Evolutionary conservation across 2,888 invertebrate genomes (phyloP), one percentile per base, ranked within the genome.

Genomic region (Melitaea athalia): DNA sequence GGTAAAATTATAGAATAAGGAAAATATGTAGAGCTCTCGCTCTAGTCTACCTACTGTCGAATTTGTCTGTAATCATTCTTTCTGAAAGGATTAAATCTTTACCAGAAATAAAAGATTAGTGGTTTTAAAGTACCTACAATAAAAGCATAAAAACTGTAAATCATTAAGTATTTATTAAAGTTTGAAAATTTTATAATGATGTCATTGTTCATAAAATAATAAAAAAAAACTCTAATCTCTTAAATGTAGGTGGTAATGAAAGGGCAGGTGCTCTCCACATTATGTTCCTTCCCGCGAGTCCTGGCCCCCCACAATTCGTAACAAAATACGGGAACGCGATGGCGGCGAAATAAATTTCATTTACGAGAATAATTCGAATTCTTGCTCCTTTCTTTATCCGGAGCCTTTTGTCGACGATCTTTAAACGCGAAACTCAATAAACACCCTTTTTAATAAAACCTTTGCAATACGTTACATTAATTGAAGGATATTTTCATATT

Each of bases 291-390:
- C 11, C 55, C 15, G 49, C 45, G 66, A n/a, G 50, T 50, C 47
- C 38, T 24, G 50, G 59, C 47, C 69, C 45, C 62, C 45, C 24
- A 59, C 45, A 59, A 67, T 52, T 66, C 59, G 65, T 55, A 38
- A 52, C 52, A 43, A 60, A 65, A 61, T 61, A 55, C 45, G 33
- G 17, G 50, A 49, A 49, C 50, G 47, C 53, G 55, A 14, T 38
- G 38, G 8, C 8, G 31, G 7, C 45, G 47, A 61, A 66, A 66
- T 66, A 55, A 66, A 47, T 66, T 52, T 66, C 17, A 60, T 66
- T 66, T 52, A 59, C 57, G 45, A 65, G 55, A 66, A 50, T 24
- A 15, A 61, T 55, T 63, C 52, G 62, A 69, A 63, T 57, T 67
- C 59, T 47, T 50, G 59, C 59, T 38, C 64, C 47, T 52, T 50